Percentiles rank a stretch among this genome's conserved stretches.
Conservation (phyloP, 1,140 invertebrate genomes). For the Ostrea denselamellosa region DNA sequence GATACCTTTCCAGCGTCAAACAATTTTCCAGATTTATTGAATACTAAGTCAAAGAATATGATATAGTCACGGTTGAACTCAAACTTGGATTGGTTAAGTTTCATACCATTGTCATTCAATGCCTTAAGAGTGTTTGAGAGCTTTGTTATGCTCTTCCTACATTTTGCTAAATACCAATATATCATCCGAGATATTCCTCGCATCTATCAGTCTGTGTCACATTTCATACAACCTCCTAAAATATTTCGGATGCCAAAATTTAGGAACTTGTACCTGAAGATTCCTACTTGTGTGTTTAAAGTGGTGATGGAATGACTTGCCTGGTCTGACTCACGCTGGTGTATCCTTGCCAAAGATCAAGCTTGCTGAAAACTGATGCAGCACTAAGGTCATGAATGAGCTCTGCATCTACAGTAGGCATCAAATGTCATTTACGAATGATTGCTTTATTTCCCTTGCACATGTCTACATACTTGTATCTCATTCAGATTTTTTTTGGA, state of each 20-base stretch:
- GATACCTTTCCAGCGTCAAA: conserved; percentile 70
- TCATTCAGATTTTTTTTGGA: conserved; percentile 51
- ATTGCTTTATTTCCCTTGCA: conserved; percentile 58
- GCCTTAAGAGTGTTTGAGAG: conserved; percentile 58
- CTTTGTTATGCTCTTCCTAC: conserved; percentile 62
- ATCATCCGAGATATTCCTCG: conserved; percentile 45
- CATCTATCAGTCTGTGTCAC: conserved; percentile 23
- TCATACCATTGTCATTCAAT: conserved; percentile 53
- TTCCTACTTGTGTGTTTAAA: conserved; percentile 53
- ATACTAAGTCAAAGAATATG: conserved; percentile 60
- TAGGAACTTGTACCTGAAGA: conserved; percentile 58
- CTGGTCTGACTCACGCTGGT: conserved; percentile 57
- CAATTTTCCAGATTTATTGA: conserved; percentile 55
- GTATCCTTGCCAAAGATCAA: conserved; percentile 59
- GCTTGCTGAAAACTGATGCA: conserved; percentile 54
- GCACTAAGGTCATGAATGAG: conserved; percentile 61
- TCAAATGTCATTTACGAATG: conserved; percentile 61
- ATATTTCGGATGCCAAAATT: conserved; percentile 56
- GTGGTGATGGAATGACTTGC: conserved; percentile 54
- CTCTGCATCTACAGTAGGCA: conserved; percentile 68
- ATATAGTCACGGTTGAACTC: conserved; percentile 53
- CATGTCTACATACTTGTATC: conserved; percentile 70
- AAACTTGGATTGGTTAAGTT: conserved; percentile 58
- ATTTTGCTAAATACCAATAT: conserved; percentile 41
- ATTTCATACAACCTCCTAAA: too few species aligned